Conservation (phyloP, 2,797 vertebrate species). For the Thaleichthys pacificus region DNA sequence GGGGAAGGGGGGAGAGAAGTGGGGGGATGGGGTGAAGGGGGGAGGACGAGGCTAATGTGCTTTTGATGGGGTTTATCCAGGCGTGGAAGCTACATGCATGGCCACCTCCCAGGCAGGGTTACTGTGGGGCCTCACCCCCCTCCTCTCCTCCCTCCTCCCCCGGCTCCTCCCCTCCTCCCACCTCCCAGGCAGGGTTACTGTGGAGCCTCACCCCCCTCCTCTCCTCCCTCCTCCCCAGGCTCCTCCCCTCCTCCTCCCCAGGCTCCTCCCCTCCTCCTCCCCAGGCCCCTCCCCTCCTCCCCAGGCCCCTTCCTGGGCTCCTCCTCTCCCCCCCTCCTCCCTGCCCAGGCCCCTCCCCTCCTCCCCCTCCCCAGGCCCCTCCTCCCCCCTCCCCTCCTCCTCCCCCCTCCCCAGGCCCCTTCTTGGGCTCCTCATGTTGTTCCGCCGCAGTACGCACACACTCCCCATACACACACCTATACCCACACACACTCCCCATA, state of each 20-base stretch:
- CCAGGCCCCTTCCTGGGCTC: not conserved
- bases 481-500: no score
- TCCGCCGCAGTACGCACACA: not conserved
- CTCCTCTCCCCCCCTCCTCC: not conserved
- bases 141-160: conserved; percentile 4
- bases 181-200: conserved; percentile 23
- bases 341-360: not conserved
- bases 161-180: not conserved
- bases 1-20: no score
- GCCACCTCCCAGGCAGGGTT: conserved; percentile 72
- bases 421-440: not conserved
- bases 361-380: not conserved
- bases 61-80: conserved; percentile 98
- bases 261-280: no score
- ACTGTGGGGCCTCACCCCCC: conserved; percentile 45
- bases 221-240: not conserved
- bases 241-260: no score
- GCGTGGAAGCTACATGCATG: conserved; percentile 87
- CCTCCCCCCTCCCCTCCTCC: conserved; percentile 11
- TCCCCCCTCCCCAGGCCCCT: not conserved
- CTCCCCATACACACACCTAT: no score
- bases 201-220: conserved; percentile 24
- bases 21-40: no score
- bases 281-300: not conserved
- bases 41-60: conserved; percentile 45